Base-by-base conservation (phyloP, 2,797 vertebrate species). In the Brachyalestes nurse region DNA sequence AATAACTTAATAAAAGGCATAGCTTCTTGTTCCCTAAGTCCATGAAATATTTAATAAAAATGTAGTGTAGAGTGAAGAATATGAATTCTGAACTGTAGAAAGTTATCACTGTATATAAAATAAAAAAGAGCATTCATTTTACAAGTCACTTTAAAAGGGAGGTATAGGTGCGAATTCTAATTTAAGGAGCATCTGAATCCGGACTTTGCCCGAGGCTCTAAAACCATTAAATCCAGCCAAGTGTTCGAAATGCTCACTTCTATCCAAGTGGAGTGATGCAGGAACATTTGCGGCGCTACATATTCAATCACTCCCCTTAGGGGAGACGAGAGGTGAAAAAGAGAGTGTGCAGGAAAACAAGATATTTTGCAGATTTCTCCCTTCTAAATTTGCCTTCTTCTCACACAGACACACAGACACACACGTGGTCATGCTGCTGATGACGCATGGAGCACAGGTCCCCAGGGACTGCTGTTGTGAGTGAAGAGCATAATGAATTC, bases 401-500 rank as follows among this genome's bases (percentile, higher is more conserved):
- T 72, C 53, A 23, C 57, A 58, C 38, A 42, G 6, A 42, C 53
- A 23, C 57, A 58, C 38, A 42, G 6, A 42, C 8, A 73, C 49
- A 53, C 34, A 70, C 77, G 66, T 53, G 42, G 65, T 38, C 34
- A 17, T 38, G 19, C 65, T 34, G 53, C 38, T 58, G 76, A 76
- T 83, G 83, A 83, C 74, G 77, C 79, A 82, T 51, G 57, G 57
- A 71, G 76, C 73, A 77, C 79, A 72, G 76, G 45, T 79, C 85
- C 83, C 85, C 4, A n/a, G 61, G 74, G 78, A 81, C 78, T 83
- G 85, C 85, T 81, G 83, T 67, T 83, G 83, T 62, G 78, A 83
- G 79, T 40, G 55, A 23, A 14, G 40, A 72, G 67, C 62, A 64
- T 78, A 82, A 82, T 21, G 49, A 55, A 40, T 19, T 23, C 38